These are phyloP conservation scores for Tragelaphus buxtoni DNA, from an alignment of 2,113 vertebrate species.

Conservation along the genomic window DNA sequence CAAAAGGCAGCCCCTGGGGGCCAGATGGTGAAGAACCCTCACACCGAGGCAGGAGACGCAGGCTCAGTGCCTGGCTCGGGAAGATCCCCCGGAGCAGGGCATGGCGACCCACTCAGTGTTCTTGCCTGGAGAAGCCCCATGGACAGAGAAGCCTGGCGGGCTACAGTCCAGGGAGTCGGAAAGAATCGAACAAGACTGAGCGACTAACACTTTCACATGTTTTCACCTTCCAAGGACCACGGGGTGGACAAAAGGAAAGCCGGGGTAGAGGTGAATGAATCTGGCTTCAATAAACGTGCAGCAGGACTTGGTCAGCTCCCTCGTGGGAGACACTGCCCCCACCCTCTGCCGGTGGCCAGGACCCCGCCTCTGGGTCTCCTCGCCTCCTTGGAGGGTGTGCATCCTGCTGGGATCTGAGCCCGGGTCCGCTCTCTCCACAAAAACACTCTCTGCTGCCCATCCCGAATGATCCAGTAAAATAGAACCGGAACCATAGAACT, in stretches of 20 bases:
- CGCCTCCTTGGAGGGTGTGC: rapidly evolving
- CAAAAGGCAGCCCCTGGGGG: rapidly evolving
- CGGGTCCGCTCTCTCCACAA: rapidly evolving
- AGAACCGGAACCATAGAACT: neutral
- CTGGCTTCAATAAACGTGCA: rapidly evolving
- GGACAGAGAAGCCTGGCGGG: neutral
- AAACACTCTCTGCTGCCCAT: neutral
- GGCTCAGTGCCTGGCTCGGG: neutral
- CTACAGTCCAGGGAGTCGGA: rapidly evolving
- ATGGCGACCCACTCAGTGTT: neutral
- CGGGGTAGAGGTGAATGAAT: rapidly evolving
- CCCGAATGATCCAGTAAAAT: neutral
- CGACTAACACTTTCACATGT: neutral
- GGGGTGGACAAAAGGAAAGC: rapidly evolving
- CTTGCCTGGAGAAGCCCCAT: neutral
- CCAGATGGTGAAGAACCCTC: neutral
- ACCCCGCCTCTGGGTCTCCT: neutral
- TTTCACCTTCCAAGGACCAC: rapidly evolving
- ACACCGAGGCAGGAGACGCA: neutral
- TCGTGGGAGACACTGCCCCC: rapidly evolving
- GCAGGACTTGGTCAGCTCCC: rapidly evolving
- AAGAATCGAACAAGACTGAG: rapidly evolving
- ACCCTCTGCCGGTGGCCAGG: rapidly evolving
- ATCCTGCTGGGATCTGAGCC: rapidly evolving
- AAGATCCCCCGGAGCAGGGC: neutral